Base-by-base conservation (phyloP, 2,113 vertebrate species). In the Amphilophus citrinellus region DNA sequence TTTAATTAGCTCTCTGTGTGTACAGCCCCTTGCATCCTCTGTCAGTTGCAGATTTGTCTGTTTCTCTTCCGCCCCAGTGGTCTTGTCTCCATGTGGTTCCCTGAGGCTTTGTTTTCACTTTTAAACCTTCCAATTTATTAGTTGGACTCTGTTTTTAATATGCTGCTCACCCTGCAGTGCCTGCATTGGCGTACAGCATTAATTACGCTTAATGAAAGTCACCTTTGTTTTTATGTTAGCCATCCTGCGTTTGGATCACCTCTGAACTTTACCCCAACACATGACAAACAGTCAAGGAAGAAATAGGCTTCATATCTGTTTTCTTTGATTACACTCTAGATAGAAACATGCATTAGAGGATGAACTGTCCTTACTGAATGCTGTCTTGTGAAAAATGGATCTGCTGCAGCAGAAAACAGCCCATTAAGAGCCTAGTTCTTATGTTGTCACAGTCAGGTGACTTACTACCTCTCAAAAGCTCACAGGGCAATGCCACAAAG, bases 381-480 rank as follows among this genome's bases (percentile, higher is more conserved):
- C 6, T 56, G 18, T 56, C 20, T 73, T 73, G 27, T 56, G 47
- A 73, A 56, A 73, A 73, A 56, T 14, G 47, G 68, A 73, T 53
- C 6, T 53, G 68, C 53, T 7, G 6, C 68, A n/a, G 30, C 44
- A 73, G 66, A 73, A 73, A 73, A 53, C 68, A 14, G 30, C 0
- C 47, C 10, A 9, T 2, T 14, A 73, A 73, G 24, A 73, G 17
- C 18, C 20, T 0, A 35, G 47, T 73, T 35, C 0, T 0, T 56
- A 56, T 73, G 18, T n/a, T 35, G 68, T 56, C 68, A 1, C 27
- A 56, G 44, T 73, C 47, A n/a, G 68, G 27, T n/a, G 4, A 73
- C 3, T 35, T 18, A 24, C 47, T n/a, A 35, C 2, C 56, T 32
- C 27, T 50, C 68, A 71, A 17, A 71, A 71, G 47, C 44, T 20